Percentiles rank a stretch among this genome's conserved stretches.
Evolutionary conservation across 2,113 vertebrate species (phyloP).

Genomic region (Rhinolophus ferrumequinum): DNA sequence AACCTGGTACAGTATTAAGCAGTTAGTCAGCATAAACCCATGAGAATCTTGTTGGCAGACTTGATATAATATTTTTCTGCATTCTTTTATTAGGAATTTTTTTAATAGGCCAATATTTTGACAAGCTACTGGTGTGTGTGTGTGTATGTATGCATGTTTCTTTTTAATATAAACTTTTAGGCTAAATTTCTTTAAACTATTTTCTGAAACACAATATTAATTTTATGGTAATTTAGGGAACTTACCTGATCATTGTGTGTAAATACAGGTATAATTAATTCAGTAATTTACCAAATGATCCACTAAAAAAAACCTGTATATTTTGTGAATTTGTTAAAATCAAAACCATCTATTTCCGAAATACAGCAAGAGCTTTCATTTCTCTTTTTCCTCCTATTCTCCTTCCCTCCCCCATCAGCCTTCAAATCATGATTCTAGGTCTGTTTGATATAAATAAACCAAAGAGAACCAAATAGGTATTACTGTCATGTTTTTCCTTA

Average conservation of each 20-base stretch:
- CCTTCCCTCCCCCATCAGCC: neutral
- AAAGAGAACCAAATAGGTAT: neutral
- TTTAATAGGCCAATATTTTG: neutral
- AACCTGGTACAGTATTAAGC: neutral
- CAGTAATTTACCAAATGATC: neutral
- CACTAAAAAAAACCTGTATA: neutral
- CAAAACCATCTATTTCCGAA: neutral
- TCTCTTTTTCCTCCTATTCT: neutral
- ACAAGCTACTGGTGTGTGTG: neutral
- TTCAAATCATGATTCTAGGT: neutral
- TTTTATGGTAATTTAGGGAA: neutral
- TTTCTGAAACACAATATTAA: neutral
- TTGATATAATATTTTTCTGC: slow-evolving; percentile 27
- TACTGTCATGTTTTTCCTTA: neutral
- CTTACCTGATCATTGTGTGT: neutral
- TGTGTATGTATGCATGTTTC: neutral
- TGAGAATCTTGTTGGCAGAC: neutral
- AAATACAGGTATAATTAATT: neutral
- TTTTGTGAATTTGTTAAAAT: slow-evolving; percentile 36
- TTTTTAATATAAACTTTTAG: slow-evolving; percentile 27
- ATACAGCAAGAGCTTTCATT: neutral
- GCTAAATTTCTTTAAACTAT: neutral
- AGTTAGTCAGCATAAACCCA: slow-evolving; percentile 49
- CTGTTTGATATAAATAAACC: neutral
- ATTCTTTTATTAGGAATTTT: slow-evolving; percentile 19